Evolutionary conservation across 2,888 invertebrate genomes (phyloP).

Genomic region (Tachina grossa): DNA sequence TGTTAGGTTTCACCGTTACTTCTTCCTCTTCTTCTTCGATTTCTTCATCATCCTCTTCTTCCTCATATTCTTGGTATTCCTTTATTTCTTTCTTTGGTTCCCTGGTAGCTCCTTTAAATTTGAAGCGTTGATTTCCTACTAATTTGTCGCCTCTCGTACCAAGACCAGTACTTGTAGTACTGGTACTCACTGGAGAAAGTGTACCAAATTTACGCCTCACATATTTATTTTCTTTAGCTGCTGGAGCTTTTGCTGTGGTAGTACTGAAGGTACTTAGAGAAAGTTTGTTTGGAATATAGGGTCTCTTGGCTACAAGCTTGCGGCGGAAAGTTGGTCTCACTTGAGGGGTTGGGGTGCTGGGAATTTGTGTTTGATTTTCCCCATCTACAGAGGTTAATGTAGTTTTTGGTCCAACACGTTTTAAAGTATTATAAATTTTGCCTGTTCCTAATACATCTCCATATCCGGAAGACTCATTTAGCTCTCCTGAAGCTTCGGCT

Average conservation of each 20-base stretch:
- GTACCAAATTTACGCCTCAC: slow-evolving; percentile 76
- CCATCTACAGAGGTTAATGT: slow-evolving; percentile 27
- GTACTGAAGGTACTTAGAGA: slow-evolving; percentile 59
- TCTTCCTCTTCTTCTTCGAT: slow-evolving; percentile 64
- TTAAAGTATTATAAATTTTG: slow-evolving; percentile 37
- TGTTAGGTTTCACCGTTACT: slow-evolving; percentile 28
- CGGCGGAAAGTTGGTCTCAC: slow-evolving; percentile 75
- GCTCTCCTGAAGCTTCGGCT: slow-evolving; percentile 8
- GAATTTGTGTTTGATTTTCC: slow-evolving; percentile 14
- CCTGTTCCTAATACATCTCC: slow-evolving; percentile 27
- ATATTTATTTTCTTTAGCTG: slow-evolving; percentile 74
- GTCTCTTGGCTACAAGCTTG: slow-evolving; percentile 77
- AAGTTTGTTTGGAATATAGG: slow-evolving; percentile 74
- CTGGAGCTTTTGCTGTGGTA: slow-evolving; percentile 65
- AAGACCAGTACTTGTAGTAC: slow-evolving; percentile 74
- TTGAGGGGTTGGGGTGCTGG: slow-evolving; percentile 47
- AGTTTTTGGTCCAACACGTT: slow-evolving; percentile 48
- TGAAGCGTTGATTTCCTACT: slow-evolving; percentile 76
- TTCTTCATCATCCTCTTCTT: slow-evolving; percentile 69
- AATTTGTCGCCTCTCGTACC: slow-evolving; percentile 73
- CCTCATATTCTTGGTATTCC: slow-evolving; percentile 71
- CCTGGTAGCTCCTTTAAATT: slow-evolving; percentile 56
- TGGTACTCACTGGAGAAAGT: slow-evolving; percentile 76
- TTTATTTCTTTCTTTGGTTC: slow-evolving; percentile 62
- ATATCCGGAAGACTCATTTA: slow-evolving; percentile 11